These are phyloP conservation scores for Jacana jacana DNA, from an alignment of 2,113 vertebrate species.

Conservation along the genomic window DNA sequence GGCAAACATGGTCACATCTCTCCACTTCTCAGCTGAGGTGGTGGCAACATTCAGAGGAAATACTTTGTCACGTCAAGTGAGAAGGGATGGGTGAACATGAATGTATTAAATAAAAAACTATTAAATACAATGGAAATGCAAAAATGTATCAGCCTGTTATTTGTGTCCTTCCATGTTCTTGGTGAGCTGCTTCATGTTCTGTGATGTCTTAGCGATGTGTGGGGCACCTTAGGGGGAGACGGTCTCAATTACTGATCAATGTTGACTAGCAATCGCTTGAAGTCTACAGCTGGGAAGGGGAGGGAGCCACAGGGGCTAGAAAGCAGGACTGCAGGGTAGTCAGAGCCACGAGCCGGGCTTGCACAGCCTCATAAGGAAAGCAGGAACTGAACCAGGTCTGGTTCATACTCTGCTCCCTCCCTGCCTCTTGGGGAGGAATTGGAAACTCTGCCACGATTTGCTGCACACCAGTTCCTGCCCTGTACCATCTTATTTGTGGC, in stretches of 20 bases:
- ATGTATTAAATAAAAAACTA: neutral
- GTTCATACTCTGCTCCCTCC: neutral
- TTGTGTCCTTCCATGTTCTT: neutral
- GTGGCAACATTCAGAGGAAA: neutral
- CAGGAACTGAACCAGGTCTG: neutral
- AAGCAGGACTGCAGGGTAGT: neutral
- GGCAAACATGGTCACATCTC: neutral
- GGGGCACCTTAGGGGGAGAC: neutral
- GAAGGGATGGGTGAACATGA: neutral
- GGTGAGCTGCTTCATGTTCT: neutral
- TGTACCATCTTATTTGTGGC: neutral
- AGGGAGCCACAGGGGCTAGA: neutral
- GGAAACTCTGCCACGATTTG: neutral
- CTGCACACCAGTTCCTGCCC: neutral
- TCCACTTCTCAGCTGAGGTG: neutral
- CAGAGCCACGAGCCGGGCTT: neutral
- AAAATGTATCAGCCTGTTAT: neutral
- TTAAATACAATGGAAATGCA: neutral
- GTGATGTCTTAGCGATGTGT: neutral
- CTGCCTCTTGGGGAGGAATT: neutral
- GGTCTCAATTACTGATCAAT: accelerated
- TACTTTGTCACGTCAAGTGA: neutral
- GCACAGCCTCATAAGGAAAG: neutral
- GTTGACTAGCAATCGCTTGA: accelerated
- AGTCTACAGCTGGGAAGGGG: neutral